phyloP scores from a whole-genome alignment of 2,888 invertebrate species.

The Mellilla xanthometata region DNA sequence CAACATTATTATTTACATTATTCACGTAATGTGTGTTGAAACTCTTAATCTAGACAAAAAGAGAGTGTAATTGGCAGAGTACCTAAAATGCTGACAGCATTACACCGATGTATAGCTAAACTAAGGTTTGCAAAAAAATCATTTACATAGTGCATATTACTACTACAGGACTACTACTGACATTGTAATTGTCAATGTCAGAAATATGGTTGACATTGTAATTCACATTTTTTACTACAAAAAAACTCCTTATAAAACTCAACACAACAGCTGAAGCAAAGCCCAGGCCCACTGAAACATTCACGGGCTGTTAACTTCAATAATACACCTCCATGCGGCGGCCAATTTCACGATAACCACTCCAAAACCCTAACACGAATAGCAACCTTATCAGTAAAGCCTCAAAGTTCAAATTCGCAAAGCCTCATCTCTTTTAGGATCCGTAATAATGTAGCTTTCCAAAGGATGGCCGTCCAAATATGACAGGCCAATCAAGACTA shows the following conservation, averaged over 20 bases:
- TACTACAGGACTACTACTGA: no score
- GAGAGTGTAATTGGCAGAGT: no score
- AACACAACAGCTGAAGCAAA: conserved; percentile 21
- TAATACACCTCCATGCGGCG: conserved; percentile 36
- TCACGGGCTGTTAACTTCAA: conserved; percentile 43
- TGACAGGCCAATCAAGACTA: conserved; percentile 4
- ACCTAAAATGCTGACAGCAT: no score
- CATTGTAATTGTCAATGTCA: no score
- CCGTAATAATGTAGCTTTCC: conserved; percentile 1
- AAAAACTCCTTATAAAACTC: conserved; percentile 4
- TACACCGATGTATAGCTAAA: no score
- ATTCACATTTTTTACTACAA: no score
- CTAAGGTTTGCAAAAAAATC: no score
- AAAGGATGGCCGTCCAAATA: conserved; percentile 5
- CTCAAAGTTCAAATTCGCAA: background rate
- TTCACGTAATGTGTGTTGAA: no score
- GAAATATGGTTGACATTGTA: no score
- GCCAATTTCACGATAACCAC: conserved; percentile 26
- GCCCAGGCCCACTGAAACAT: conserved; percentile 41
- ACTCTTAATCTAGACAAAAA: no score
- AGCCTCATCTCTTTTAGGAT: background rate
- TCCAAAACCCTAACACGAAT: background rate
- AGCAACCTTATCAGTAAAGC: background rate
- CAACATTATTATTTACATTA: no score
- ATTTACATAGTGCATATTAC: no score